Evolutionary conservation across 2,113 vertebrate species (phyloP), one percentile per base, ranked within the genome.

Genomic region (Paracanthobrama guichenoti): DNA sequence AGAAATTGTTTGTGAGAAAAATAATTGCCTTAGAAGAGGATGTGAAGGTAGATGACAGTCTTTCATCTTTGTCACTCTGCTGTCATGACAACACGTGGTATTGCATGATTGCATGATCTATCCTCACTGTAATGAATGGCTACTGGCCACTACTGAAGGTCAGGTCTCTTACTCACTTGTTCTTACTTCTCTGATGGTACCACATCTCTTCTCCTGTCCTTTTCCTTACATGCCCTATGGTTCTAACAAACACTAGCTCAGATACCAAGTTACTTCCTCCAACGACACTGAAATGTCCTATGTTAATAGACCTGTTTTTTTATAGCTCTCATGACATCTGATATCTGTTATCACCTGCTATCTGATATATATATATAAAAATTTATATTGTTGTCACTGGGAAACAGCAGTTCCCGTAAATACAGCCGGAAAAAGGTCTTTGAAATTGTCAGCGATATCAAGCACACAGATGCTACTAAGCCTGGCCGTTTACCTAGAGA

Each of bases 151-250:
- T 14, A 60, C 35, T 73, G 76, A 67, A 86, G 85, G 85, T 80
- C 85, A 86, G 50, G 73, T 89, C 88, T 89, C 85, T 83, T 88
- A 82, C 76, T 89, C 57, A 44, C 64, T 55, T 31, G 59, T 78
- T 69, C 20, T 42, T n/a, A n/a, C 3, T n/a, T 42, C 31, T 53
- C 10, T 14, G 53, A 31, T 55, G 28, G 48, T 53, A 48, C 42
- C 42, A 28, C n/a, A 67, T 53, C 46, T 67, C 16, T 46, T 80
- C 42, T 66, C 16, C 22, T 55, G 35, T 79, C 35, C 18, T 67
- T 48, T 69, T 53, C 20, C 16, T 39, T 24, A 11, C 7, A 55
- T 55, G 11, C 20, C 35, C 66, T 42, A 39, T 39, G 10, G 18
- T 35, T 67, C 8, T 22, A 39, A 11, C 9, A 35, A 48, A 31